phyloP scores from a whole-genome alignment of 2,113 vertebrate genomes.

The Microcebus murinus region DNA sequence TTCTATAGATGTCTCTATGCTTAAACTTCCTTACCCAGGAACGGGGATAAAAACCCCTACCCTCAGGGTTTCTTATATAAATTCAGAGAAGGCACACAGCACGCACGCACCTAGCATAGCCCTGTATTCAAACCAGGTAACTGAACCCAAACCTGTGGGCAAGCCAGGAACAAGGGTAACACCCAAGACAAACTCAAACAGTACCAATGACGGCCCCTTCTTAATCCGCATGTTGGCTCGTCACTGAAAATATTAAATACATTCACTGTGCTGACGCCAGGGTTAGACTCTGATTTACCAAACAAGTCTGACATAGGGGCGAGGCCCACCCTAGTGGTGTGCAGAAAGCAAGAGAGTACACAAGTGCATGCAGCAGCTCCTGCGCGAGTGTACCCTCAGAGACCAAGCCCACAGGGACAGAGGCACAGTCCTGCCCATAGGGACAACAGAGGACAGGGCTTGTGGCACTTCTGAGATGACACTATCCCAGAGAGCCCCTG shows the following conservation, averaged over 20 bases:
- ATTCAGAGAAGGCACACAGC: no score
- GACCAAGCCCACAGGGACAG: accelerated
- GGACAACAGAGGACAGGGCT: neutral
- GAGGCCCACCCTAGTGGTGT: accelerated
- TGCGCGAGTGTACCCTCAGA: accelerated
- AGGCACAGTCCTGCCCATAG: neutral
- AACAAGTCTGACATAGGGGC: neutral
- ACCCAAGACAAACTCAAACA: accelerated
- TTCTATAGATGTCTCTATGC: accelerated
- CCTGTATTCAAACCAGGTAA: accelerated
- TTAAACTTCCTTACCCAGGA: accelerated
- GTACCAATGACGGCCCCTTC: accelerated
- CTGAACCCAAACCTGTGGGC: accelerated
- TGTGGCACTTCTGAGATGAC: accelerated
- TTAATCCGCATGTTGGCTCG: accelerated
- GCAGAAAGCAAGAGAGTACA: neutral
- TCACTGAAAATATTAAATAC: neutral
- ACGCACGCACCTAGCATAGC: accelerated
- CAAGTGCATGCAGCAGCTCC: neutral
- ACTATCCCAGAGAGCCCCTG: neutral
- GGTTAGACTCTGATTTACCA: accelerated
- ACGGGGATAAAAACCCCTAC: neutral
- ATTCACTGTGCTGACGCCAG: accelerated
- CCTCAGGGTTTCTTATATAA: neutral
- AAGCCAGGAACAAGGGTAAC: accelerated